Conservation (phyloP, 2,113 vertebrate species). For the Gallinago undulata region DNA sequence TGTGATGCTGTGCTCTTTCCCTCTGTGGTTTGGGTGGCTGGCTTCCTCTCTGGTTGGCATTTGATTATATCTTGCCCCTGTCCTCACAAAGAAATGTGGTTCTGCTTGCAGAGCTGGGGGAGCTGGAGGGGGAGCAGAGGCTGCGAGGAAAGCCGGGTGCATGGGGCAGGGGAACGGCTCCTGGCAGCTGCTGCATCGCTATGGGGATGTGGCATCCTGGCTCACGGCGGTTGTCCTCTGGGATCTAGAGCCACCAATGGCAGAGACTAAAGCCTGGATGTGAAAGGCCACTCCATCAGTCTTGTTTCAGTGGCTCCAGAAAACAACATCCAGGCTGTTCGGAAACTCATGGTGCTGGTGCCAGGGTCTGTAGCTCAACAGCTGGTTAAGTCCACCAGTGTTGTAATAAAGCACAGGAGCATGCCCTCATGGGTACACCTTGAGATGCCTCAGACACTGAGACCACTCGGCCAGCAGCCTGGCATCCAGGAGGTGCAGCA, state of each 20-base stretch:
- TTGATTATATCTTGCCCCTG: background rate
- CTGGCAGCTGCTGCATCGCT: background rate
- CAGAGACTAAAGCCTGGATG: background rate
- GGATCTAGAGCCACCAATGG: background rate
- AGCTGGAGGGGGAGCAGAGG: background rate
- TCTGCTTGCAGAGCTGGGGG: background rate
- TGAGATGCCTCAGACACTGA: background rate
- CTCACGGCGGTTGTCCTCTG: background rate
- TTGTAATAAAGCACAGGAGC: accelerated
- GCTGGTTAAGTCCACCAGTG: background rate
- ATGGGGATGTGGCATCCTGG: accelerated
- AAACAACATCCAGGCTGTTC: background rate
- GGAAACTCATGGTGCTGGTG: background rate
- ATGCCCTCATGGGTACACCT: background rate
- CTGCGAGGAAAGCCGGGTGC: background rate
- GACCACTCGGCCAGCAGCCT: background rate
- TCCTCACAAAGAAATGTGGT: background rate
- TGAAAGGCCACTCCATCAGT: background rate
- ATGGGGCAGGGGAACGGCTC: accelerated
- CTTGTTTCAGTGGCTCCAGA: background rate
- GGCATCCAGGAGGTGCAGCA: background rate
- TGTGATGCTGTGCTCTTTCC: background rate
- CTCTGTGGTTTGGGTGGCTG: background rate
- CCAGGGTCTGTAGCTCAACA: background rate
- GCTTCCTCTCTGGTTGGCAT: background rate